Conservation (phyloP, 2,113 vertebrate species). For the Puntigrus tetrazona region DNA sequence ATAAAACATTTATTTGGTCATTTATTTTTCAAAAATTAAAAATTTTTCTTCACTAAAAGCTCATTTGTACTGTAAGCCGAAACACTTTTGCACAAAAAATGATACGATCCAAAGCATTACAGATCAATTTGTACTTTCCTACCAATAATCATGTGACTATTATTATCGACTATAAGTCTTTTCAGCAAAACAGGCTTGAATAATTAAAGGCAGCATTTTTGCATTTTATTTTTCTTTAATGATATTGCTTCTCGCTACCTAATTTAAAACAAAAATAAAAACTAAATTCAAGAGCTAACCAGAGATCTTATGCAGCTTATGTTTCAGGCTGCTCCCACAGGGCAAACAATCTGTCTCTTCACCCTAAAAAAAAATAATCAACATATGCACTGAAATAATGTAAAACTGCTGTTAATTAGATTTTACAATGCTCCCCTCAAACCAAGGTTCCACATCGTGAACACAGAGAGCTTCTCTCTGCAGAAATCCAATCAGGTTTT, state of each 20-base stretch:
- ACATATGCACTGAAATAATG: not conserved
- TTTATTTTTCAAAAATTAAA: too few species aligned
- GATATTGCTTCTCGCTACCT: not conserved
- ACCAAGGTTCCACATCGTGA: slow-evolving; percentile 5
- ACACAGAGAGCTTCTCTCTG: slow-evolving; percentile 20
- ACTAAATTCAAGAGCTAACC: not conserved
- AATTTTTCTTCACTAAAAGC: too few species aligned
- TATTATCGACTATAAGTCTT: not conserved
- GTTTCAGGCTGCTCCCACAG: slow-evolving; percentile 9
- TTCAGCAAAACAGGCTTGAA: not conserved
- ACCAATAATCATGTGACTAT: not conserved
- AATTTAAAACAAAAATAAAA: not conserved
- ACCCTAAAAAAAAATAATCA: slow-evolving; percentile 19
- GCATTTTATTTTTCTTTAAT: not conserved
- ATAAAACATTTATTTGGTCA: too few species aligned
- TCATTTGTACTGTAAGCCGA: not conserved
- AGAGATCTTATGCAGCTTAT: not conserved
- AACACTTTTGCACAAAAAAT: not conserved
- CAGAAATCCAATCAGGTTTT: slow-evolving; percentile 11
- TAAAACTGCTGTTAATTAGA: slow-evolving; percentile 28
- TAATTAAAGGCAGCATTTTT: not conserved
- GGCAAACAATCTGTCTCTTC: slow-evolving; percentile 14
- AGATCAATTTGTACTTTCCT: not conserved
- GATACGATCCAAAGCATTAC: not conserved
- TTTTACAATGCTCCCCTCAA: slow-evolving; percentile 3